These are phyloP conservation scores for Aphidius ervi DNA, from an alignment of 1,140 invertebrate species.

Conservation along the genomic window DNA sequence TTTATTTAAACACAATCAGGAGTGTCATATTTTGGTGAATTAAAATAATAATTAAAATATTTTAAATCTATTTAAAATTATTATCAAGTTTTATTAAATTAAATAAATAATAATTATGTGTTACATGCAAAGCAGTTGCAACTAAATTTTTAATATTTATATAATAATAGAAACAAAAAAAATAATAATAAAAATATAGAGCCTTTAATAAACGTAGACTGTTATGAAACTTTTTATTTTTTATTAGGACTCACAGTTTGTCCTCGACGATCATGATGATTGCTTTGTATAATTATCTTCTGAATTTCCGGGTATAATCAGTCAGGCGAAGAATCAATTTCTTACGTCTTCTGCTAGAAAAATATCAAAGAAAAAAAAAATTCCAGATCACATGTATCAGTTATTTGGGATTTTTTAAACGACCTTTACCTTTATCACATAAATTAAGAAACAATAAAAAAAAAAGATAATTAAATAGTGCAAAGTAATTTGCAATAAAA, in stretches of 20 bases:
- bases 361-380: conserved; percentile 12
- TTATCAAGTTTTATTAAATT: no score
- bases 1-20: no score
- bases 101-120: no score
- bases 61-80: no score
- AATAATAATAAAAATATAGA: neutral
- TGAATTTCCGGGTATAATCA: conserved; percentile 4
- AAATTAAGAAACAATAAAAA: neutral
- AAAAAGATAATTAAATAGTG: neutral
- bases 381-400: neutral
- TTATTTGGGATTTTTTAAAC: neutral
- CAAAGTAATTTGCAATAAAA: no score
- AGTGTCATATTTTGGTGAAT: no score
- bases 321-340: neutral
- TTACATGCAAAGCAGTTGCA: no score
- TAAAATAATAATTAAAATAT: no score
- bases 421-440: neutral
- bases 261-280: conserved; percentile 52
- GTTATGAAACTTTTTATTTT: no score
- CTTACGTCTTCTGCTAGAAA: conserved; percentile 3
- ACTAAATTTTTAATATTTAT: no score
- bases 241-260: conserved; percentile 46
- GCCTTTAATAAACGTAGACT: no score
- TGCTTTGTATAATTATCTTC: conserved; percentile 16
- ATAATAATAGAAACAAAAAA: neutral